Evolutionary conservation across 2,888 invertebrate genomes (phyloP), one percentile per base, ranked within the genome.

Genomic region (Drosophila pseudotalamancana): DNA sequence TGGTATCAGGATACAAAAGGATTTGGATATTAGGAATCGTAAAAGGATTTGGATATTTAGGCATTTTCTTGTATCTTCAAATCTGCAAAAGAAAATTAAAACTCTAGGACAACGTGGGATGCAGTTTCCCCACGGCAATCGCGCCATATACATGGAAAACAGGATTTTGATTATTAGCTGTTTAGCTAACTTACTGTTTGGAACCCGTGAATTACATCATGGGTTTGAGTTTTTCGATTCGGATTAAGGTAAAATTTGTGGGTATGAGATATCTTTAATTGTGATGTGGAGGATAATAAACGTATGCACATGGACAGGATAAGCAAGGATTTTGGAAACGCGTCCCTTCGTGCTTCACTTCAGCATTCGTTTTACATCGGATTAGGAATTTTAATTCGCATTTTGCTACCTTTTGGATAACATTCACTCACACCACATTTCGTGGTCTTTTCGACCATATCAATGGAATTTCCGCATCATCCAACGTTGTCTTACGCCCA

Each of bases 91-190:
- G 54, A 70, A 35, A 51, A 32, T 29, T 40, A 23, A 40, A 45
- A 34, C 59, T 23, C 70, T 82, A 77, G 73, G 70, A 82, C 81
- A 74, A 70, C 81, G 81, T 83, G 78, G 81, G 81, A 82, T 77
- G 42, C 80, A 49, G 49, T 74, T 61, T 60, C 45, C 72, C 81
- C 63, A 81, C 63, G 60, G 40, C 63, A 50, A 64, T 55, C 51
- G 51, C 51, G 46, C 40, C 51, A 19, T 59, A 27, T 49, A 19
- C 48, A 56, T 46, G 73, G 66, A 66, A 53, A 51, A 66, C 48
- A 56, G 40, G 21, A 49, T 42, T 64, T 50, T 57, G 39, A 51
- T 61, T 59, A n/a, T 45, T 40, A 55, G 27, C 46, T 55, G 48
- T 27, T 73, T 73, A 70, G 46, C 40, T 56, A 11, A 11, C 31